These are phyloP conservation scores for Phalanger gymnotis DNA, from an alignment of 2,797 vertebrate species.

Conservation along the genomic window DNA sequence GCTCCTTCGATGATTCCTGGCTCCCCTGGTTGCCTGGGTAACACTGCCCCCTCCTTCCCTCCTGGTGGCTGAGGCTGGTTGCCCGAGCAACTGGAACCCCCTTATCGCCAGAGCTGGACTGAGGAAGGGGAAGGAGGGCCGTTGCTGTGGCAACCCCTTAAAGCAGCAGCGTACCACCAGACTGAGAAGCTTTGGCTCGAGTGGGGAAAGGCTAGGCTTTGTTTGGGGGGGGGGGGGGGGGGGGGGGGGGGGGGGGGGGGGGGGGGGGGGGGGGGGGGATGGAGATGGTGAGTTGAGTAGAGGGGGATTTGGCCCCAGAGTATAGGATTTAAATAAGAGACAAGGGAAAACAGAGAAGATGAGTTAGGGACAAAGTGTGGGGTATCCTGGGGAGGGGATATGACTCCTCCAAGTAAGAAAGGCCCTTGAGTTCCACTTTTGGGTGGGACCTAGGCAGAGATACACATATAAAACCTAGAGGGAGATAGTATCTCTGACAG, in stretches of 20 bases:
- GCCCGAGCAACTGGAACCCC: conserved; percentile 81
- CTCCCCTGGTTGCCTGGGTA: conserved; percentile 74
- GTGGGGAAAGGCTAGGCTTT: conserved; percentile 71
- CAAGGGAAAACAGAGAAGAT: conserved; percentile 58
- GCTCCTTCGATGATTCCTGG: conserved; percentile 72
- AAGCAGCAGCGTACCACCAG: conserved; percentile 73
- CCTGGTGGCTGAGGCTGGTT: conserved; percentile 71
- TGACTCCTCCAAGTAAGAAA: neutral
- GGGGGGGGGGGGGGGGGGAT: neutral
- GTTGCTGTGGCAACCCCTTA: conserved; percentile 77
- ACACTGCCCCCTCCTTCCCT: conserved; percentile 52
- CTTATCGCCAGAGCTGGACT: conserved; percentile 76
- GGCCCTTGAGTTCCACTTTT: neutral
- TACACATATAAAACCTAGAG: neutral
- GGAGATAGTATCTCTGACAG: neutral
- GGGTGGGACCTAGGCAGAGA: neutral
- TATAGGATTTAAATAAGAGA: conserved; percentile 52
- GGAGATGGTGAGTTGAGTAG: neutral
- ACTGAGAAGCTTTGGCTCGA: neutral
- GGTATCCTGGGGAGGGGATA: neutral
- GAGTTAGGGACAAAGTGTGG: conserved; percentile 58
- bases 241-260: neutral
- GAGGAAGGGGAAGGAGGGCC: conserved; percentile 74
- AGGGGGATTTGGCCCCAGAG: conserved; percentile 68
- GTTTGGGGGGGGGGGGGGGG: neutral